Evolutionary conservation across 2,888 invertebrate genomes (phyloP), one percentile per base, ranked within the genome.

Genomic region (Drosophila neotestacea): DNA sequence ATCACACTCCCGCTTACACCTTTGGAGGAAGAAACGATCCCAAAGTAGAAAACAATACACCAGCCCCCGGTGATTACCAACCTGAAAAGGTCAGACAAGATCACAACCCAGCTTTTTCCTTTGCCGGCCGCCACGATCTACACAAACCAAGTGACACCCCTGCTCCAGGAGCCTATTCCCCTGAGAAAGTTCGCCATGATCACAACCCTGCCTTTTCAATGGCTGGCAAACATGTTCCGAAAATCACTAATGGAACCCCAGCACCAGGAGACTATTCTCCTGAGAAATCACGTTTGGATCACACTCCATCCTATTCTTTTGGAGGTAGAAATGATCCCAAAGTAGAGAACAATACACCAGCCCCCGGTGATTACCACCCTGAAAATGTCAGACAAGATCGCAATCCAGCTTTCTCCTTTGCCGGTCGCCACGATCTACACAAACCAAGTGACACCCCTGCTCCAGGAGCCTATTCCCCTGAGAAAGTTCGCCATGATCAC

Each of bases 41-140:
- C 93, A 94, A 76, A 46, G 67, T 27, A 61, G 58, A 61, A 28
- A 79, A 39, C 48, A 93, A 94, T 60, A 88, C 93, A 11, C 95
- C 96, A 78, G 95, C 95, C n/a, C 96, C 95, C 22, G 94, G 95
- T 59, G 93, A 94, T 32, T 95, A 95, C 84, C 62, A 91, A 81
- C 94, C 95, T 0, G 95, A 95, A 80, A 95, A 94, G 78, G 61
- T 71, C 0, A 30, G 93, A 62, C 92, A 91, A 70, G 90, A 90
- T 62, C 75, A 83, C 9, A 78, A 90, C 7, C 93, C 93, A 0
- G 82, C 92, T 4, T 94, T 93, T 77, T 93, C 94, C 2, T 94
- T 94, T 76, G 91, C 93, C 1, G 90, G 92, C 79, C 72, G 79
- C 16, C 73, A 82, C 3, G 91, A 92, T 58, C 70, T 87, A 7